These are phyloP conservation scores for Typhlichthys eigenmanni DNA, from an alignment of 2,797 vertebrate species.

Conservation along the genomic window DNA sequence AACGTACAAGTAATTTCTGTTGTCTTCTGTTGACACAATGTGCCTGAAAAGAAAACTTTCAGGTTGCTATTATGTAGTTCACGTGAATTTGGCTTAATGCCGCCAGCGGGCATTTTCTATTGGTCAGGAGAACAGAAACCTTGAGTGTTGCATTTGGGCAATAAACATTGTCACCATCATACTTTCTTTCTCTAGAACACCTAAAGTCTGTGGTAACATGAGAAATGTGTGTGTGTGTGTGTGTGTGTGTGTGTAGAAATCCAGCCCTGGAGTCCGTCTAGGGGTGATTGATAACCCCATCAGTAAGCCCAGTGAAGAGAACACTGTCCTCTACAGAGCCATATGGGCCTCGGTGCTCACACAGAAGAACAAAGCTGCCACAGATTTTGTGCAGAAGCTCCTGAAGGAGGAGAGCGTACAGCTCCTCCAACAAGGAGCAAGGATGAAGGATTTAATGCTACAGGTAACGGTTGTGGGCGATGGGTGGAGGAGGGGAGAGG, in stretches of 20 bases:
- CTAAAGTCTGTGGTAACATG: conserved; percentile 34
- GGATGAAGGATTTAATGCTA: conserved; percentile 84
- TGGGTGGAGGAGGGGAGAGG: no score
- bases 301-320: conserved; percentile 86
- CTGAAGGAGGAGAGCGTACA: conserved; percentile 83
- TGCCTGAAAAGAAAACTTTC: conserved; percentile 6
- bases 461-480: conserved; percentile 69
- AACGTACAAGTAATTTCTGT: not conserved
- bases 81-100: conserved; percentile 9
- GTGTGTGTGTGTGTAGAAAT: conserved; percentile 75
- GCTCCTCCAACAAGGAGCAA: conserved; percentile 83
- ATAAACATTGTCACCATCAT: conserved; percentile 18
- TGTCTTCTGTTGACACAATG: conserved; percentile 9
- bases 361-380: conserved; percentile 83
- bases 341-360: conserved; percentile 90
- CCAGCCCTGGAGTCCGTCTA: conserved; percentile 82
- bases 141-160: conserved; percentile 26
- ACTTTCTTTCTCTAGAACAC: not conserved
- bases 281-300: conserved; percentile 91
- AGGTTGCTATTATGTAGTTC: not conserved
- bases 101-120: conserved; percentile 10
- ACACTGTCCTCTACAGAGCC: conserved; percentile 85
- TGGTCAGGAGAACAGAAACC: conserved; percentile 5
- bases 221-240: conserved; percentile 22
- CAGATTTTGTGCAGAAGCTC: conserved; percentile 85